Evolutionary conservation across 2,888 invertebrate genomes (phyloP).

Genomic region (Desoria tigrina): DNA sequence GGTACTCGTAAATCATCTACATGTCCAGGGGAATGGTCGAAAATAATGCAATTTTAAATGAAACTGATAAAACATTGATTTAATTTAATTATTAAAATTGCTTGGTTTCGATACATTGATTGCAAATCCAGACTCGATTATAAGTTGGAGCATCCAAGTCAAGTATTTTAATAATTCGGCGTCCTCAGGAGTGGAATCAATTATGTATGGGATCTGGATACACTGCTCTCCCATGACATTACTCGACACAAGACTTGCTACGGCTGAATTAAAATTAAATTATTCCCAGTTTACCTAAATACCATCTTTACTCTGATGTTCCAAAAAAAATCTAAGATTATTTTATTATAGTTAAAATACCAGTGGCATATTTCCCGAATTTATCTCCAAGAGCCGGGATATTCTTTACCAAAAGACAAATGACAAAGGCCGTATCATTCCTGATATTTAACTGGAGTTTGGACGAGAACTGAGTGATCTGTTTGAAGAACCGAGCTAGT

Average conservation of each 20-base stretch:
- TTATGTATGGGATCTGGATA: conserved; percentile 20
- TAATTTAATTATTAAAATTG: too few relatives aligned
- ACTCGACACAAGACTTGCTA: not conserved
- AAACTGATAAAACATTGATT: not conserved
- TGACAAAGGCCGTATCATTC: conserved; percentile 41
- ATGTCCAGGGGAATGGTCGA: conserved; percentile 3
- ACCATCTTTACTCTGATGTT: too few relatives aligned
- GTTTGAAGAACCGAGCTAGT: conserved; percentile 25
- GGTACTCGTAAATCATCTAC: conserved; percentile 42
- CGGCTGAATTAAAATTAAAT: not conserved
- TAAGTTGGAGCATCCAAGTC: conserved; percentile 39
- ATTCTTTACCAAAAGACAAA: conserved; percentile 28
- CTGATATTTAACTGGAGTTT: conserved; percentile 27
- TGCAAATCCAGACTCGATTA: conserved; percentile 29
- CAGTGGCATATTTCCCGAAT: conserved; percentile 28
- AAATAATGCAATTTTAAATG: not conserved
- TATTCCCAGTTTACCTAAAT: not conserved
- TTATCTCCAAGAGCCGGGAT: conserved; percentile 30
- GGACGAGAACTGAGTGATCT: conserved; percentile 21
- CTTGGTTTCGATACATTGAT: conserved; percentile 27
- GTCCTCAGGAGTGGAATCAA: conserved; percentile 43
- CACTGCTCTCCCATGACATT: not conserved
- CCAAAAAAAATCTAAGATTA: too few relatives aligned
- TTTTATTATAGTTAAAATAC: too few relatives aligned
- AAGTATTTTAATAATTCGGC: conserved; percentile 45